These are phyloP conservation scores for Pogonus chalceus DNA, from an alignment of 1,140 invertebrate species.

Conservation along the genomic window DNA sequence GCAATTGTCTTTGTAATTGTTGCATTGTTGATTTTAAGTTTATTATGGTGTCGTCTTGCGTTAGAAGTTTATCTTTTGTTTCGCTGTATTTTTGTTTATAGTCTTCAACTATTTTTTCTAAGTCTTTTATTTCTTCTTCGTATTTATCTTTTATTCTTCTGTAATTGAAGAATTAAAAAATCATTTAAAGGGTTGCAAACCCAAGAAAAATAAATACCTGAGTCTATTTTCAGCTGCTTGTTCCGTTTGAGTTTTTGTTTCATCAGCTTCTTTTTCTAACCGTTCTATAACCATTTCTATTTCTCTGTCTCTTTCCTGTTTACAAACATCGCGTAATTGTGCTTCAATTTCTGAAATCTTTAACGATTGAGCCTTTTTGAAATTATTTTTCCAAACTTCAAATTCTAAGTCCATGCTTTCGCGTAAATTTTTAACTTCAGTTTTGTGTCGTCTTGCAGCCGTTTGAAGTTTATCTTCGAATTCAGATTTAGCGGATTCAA, in stretches of 20 bases:
- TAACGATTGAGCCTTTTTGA: slow-evolving; percentile 44
- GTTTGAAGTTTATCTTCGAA: slow-evolving; percentile 38
- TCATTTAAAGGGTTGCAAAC: background rate
- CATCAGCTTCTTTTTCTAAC: slow-evolving; percentile 47
- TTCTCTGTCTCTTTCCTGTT: slow-evolving; percentile 51
- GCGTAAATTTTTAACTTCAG: slow-evolving; percentile 43
- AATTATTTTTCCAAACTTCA: slow-evolving; percentile 43
- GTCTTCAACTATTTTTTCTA: slow-evolving; percentile 49
- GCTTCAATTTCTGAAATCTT: slow-evolving; percentile 46
- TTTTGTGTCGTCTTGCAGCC: slow-evolving; percentile 37
- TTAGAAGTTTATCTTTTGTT: slow-evolving; percentile 44
- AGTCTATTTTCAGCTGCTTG: slow-evolving; percentile 48
- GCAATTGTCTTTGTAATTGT: slow-evolving; percentile 40
- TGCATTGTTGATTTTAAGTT: slow-evolving; percentile 38
- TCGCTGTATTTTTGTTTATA: slow-evolving; percentile 44
- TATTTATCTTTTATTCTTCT: slow-evolving; percentile 66
- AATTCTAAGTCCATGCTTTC: slow-evolving; percentile 44
- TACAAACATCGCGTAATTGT: slow-evolving; percentile 46
- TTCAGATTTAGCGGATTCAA: slow-evolving; percentile 37
- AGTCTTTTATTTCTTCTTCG: slow-evolving; percentile 53
- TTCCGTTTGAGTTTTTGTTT: slow-evolving; percentile 39
- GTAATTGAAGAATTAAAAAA: slow-evolving; percentile 13
- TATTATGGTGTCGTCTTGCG: slow-evolving; percentile 45
- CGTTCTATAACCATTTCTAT: slow-evolving; percentile 54
- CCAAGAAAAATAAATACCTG: slow-evolving; percentile 38